Evolutionary conservation across 2,113 vertebrate species (phyloP).

Genomic region (Centrocercus urophasianus): DNA sequence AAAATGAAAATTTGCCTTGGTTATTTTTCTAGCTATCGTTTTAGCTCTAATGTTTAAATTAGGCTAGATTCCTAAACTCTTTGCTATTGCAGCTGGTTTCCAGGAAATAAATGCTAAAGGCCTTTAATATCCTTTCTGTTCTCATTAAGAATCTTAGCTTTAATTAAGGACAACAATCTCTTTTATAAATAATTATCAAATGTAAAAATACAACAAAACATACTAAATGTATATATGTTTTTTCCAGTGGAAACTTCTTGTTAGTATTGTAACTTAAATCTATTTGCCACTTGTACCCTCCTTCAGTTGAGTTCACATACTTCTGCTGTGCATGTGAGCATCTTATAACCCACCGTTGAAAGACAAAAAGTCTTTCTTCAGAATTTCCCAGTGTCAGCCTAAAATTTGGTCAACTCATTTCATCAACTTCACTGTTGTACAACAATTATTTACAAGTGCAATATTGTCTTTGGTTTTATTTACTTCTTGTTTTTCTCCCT

Average conservation of each 20-base stretch:
- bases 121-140: background rate
- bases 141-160: background rate
- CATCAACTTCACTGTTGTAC: background rate
- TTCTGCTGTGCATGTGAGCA: background rate
- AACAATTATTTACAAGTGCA: background rate
- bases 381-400: background rate
- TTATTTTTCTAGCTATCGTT: background rate
- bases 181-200: background rate
- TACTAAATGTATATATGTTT: background rate
- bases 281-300: background rate
- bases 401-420: background rate
- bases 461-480: background rate
- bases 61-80: background rate
- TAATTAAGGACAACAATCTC: background rate
- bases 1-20: background rate
- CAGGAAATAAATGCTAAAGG: background rate
- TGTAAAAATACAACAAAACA: background rate
- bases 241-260: background rate
- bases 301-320: background rate
- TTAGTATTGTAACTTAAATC: background rate
- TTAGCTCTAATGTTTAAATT: background rate
- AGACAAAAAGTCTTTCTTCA: background rate
- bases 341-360: accelerated
- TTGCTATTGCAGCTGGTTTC: background rate
- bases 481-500: background rate